Percentiles rank a stretch among this genome's conserved stretches.
These are phyloP conservation scores for Tragulus kanchil DNA, from an alignment of 2,113 vertebrate species.

Conservation along the genomic window DNA sequence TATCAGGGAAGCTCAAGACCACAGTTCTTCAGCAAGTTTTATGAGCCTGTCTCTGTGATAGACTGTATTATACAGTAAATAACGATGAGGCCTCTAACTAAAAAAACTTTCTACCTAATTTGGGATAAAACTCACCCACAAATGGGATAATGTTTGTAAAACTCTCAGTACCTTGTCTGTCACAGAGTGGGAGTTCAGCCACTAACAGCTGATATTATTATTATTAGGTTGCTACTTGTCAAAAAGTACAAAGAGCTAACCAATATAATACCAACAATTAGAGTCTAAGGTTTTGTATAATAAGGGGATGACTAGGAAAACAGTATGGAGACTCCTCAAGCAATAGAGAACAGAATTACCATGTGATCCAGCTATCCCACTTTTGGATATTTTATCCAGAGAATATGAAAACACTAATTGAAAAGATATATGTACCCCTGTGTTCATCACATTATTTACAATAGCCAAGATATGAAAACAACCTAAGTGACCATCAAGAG, in stretches of 20 bases:
- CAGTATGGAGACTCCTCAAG: not conserved
- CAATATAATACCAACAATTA: not conserved
- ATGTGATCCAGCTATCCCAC: not conserved
- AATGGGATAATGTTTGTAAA: not conserved
- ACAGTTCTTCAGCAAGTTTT: not conserved
- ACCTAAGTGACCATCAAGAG: not conserved
- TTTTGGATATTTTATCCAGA: not conserved
- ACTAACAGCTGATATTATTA: not conserved
- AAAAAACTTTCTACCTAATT: conserved; percentile 27
- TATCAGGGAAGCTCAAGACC: not conserved
- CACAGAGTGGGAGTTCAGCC: not conserved
- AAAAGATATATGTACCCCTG: not conserved
- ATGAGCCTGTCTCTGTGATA: not conserved
- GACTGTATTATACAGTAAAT: not conserved
- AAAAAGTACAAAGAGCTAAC: conserved; percentile 1
- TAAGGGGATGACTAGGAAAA: not conserved
- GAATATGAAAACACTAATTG: not conserved
- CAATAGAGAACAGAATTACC: not conserved
- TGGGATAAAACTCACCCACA: not conserved
- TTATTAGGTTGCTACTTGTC: conserved; percentile 5
- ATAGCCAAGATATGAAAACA: not conserved
- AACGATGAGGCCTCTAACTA: not conserved
- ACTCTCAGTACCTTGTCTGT: not conserved
- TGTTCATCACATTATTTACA: not conserved
- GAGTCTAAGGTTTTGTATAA: not conserved